phyloP scores from a whole-genome alignment of 2,797 vertebrate genomes.

The Craterocephalus amniculus region DNA sequence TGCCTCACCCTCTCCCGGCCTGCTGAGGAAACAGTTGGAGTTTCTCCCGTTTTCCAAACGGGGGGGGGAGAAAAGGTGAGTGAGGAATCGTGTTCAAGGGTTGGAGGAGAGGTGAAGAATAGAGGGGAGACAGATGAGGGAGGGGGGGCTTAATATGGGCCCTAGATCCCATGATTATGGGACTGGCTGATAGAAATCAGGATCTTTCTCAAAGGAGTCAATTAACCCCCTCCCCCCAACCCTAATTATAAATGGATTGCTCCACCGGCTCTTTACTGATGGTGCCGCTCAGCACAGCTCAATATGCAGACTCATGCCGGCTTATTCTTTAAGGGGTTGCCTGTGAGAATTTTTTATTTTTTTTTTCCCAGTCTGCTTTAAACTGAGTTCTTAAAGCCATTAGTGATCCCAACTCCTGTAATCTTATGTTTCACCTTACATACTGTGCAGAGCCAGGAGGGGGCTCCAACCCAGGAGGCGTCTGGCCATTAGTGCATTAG shows the following conservation, averaged over 20 bases:
- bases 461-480: slow-evolving; percentile 50
- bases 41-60: slow-evolving; percentile 46
- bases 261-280: slow-evolving; percentile 69
- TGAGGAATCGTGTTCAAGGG: slow-evolving; percentile 30
- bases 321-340: slow-evolving; percentile 36
- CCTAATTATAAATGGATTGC: slow-evolving; percentile 75
- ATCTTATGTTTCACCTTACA: slow-evolving; percentile 37
- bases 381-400: slow-evolving; percentile 36
- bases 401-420: slow-evolving; percentile 20
- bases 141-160: slow-evolving; percentile 68
- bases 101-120: slow-evolving; percentile 51
- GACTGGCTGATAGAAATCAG: slow-evolving; percentile 77
- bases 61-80: neutral
- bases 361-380: slow-evolving; percentile 34
- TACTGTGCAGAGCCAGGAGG: slow-evolving; percentile 56
- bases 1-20: slow-evolving; percentile 58
- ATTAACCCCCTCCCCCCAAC: slow-evolving; percentile 67
- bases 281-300: slow-evolving; percentile 60
- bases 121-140: slow-evolving; percentile 63
- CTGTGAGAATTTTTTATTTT: slow-evolving; percentile 36
- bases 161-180: slow-evolving; percentile 72
- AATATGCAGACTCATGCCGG: slow-evolving; percentile 70
- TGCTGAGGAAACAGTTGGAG: slow-evolving; percentile 50
- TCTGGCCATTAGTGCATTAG: slow-evolving; percentile 63
- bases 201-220: slow-evolving; percentile 78